Conservation (phyloP, 2,888 invertebrate species). For the Thereva unica region DNA sequence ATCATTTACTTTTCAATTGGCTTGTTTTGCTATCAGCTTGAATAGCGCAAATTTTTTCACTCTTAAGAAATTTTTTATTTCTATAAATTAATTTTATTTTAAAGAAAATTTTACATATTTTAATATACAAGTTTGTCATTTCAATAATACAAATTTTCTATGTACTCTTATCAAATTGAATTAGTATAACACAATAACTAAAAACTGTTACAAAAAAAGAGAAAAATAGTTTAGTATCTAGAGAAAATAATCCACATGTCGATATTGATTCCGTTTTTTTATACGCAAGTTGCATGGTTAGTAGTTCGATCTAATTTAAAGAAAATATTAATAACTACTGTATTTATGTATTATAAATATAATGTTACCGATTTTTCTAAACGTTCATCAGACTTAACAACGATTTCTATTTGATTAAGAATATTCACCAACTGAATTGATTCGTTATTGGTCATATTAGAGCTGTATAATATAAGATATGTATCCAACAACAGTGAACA, state of each 20-base stretch:
- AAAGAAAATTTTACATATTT: no score
- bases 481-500: no score
- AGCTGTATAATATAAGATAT: no score
- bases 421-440: no score
- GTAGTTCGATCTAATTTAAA: background rate
- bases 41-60: no score
- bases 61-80: no score
- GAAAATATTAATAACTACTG: background rate
- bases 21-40: no score
- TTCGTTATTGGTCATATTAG: no score
- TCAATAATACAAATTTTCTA: background rate
- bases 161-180: constrained; percentile 3
- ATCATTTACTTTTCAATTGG: no score
- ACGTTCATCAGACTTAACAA: constrained; percentile 4
- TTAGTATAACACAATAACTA: background rate
- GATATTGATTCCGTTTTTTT: background rate
- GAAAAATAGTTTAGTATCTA: background rate
- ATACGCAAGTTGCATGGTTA: background rate
- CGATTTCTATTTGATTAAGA: no score
- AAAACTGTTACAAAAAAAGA: background rate
- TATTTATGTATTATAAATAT: background rate
- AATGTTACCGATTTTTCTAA: constrained; percentile 19
- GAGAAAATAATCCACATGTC: background rate
- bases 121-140: no score
- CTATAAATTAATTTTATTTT: no score